These are phyloP conservation scores for Propithecus perrieri DNA, from an alignment of 2,797 vertebrate genomes.

Conservation along the genomic window DNA sequence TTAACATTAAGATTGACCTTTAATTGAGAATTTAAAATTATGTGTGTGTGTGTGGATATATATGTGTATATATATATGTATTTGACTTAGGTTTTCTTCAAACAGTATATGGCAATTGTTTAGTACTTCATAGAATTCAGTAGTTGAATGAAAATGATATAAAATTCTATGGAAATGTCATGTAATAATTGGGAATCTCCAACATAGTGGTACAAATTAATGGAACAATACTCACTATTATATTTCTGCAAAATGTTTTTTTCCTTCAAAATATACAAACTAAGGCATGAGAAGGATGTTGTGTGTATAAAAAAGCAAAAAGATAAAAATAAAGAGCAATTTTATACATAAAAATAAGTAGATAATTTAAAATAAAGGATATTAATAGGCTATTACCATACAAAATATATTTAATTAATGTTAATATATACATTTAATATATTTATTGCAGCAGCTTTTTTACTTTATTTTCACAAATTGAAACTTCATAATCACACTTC, in stretches of 20 bases:
- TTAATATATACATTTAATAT: neutral
- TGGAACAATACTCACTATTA: neutral
- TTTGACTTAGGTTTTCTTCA: neutral
- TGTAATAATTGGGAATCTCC: neutral
- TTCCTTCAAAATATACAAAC: neutral
- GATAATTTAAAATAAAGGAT: neutral
- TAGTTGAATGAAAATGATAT: neutral
- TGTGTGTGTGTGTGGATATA: neutral
- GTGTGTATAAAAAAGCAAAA: neutral
- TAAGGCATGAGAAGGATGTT: neutral
- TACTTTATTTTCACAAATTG: neutral
- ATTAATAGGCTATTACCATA: neutral
- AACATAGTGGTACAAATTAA: neutral
- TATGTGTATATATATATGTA: neutral
- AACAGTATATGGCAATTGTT: neutral
- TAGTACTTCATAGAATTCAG: neutral
- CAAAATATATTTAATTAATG: neutral
- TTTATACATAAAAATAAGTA: neutral
- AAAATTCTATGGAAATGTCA: neutral
- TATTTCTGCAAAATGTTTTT: neutral
- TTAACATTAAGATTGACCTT: neutral
- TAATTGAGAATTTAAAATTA: neutral
- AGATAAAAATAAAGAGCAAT: neutral
- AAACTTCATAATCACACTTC: neutral
- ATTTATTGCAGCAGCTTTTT: neutral